Percentiles rank a stretch among this genome's conserved stretches.
Conservation (phyloP, 1,140 invertebrate genomes). For the Euura saliciscinereae region DNA sequence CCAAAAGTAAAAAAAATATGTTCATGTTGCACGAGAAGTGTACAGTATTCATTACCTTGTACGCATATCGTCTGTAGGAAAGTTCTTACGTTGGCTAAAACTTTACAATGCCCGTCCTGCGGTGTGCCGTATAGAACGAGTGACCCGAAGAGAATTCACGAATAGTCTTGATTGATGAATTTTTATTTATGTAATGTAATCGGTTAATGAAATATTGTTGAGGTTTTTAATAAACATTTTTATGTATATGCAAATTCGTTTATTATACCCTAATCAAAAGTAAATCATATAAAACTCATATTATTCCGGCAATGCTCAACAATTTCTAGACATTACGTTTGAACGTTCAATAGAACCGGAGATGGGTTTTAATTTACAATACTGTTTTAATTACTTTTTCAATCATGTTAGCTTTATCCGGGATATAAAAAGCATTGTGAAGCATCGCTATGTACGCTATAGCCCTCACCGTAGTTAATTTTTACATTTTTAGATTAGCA, state of each 20-base stretch:
- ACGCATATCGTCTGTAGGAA: slow-evolving; percentile 55
- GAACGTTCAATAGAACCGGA: too few relatives aligned
- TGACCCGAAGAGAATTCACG: slow-evolving; percentile 41
- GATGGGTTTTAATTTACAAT: too few relatives aligned
- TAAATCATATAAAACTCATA: neutral
- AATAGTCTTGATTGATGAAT: neutral
- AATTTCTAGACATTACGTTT: too few relatives aligned
- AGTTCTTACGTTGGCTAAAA: slow-evolving; percentile 34
- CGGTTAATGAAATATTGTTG: neutral
- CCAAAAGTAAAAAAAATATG: slow-evolving; percentile 26
- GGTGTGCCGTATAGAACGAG: slow-evolving; percentile 30
- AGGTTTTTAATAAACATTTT: neutral
- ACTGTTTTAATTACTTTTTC: too few relatives aligned
- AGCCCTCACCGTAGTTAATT: too few relatives aligned
- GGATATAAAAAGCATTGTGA: too few relatives aligned
- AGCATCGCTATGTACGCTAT: too few relatives aligned
- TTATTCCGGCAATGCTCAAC: too few relatives aligned
- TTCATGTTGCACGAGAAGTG: slow-evolving; percentile 42
- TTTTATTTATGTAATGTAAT: too few relatives aligned
- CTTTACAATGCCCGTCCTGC: slow-evolving; percentile 41
- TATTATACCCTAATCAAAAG: neutral
- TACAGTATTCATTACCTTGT: slow-evolving; percentile 56
- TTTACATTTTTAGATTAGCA: too few relatives aligned
- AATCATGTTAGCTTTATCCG: too few relatives aligned
- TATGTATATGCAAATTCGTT: neutral